These are phyloP conservation scores for Arothron firmamentum DNA, from an alignment of 2,113 vertebrate species.

Conservation along the genomic window DNA sequence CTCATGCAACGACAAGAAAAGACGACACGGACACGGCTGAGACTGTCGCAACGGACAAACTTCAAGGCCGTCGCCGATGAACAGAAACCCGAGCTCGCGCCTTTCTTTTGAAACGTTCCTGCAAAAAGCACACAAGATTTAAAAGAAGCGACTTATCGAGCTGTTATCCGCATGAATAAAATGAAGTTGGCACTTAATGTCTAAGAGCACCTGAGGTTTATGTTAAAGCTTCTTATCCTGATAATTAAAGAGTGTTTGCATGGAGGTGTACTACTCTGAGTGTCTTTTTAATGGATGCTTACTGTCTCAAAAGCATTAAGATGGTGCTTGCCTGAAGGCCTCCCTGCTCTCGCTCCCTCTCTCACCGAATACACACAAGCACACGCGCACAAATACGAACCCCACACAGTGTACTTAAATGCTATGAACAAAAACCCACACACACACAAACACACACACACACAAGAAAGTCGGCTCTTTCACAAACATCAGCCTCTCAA, in stretches of 20 bases:
- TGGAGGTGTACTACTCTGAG: constrained; percentile 45
- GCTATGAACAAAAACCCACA: constrained; percentile 25
- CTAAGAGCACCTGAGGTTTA: constrained; percentile 56
- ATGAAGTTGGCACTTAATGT: constrained; percentile 50
- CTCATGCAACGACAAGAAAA: constrained; percentile 17
- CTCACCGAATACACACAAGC: constrained; percentile 42
- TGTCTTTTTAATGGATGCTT: constrained; percentile 68
- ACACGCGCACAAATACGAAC: constrained; percentile 9
- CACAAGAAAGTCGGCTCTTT: constrained; percentile 35
- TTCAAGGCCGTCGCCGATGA: constrained; percentile 11
- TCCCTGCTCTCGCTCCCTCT: constrained; percentile 43
- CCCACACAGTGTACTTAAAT: constrained; percentile 29
- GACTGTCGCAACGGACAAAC: constrained; percentile 4
- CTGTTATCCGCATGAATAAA: neutral
- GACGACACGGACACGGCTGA: neutral
- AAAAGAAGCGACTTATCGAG: no score
- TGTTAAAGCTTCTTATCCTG: constrained; percentile 63
- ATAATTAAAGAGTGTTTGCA: constrained; percentile 72
- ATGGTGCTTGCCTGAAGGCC: constrained; percentile 61
- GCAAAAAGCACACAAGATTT: no score
- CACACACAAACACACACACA: constrained; percentile 32
- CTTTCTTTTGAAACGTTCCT: constrained; percentile 9
- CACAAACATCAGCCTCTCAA: constrained; percentile 68
- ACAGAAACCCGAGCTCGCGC: constrained; percentile 6
- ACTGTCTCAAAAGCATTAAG: constrained; percentile 63